A percentile compares a stretch with the other conserved stretches of the same genome.
Conservation (phyloP, 1,140 invertebrate genomes). For the Colletes gigas region DNA sequence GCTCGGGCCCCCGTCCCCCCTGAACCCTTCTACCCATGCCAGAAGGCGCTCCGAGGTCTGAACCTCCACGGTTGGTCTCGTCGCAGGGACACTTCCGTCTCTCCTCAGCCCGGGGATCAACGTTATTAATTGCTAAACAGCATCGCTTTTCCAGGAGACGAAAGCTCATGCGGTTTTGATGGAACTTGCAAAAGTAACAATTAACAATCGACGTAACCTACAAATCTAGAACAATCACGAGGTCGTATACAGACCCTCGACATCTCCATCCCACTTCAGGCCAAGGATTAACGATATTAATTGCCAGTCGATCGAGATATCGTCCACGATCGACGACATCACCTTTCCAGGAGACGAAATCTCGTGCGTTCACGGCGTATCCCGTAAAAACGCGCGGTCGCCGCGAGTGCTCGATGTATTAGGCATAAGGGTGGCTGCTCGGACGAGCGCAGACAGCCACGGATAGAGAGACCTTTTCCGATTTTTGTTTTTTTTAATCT, state of each 20-base stretch:
- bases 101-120: conserved; percentile 32
- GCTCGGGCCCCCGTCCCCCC: neutral
- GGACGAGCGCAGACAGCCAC: neutral
- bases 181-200: too few species aligned
- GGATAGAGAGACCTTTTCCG: neutral
- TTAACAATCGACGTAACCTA: too few species aligned
- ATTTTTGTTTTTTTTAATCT: neutral
- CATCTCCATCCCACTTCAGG: neutral
- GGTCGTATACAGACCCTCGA: too few species aligned
- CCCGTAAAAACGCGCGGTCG: conserved; percentile 43
- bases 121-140: conserved; percentile 58
- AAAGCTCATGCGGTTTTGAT: conserved; percentile 10
- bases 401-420: conserved; percentile 40
- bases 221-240: too few species aligned
- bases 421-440: conserved; percentile 37
- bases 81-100: neutral
- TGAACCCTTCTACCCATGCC: neutral
- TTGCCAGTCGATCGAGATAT: conserved; percentile 43
- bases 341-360: conserved; percentile 50
- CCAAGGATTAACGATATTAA: conserved; percentile 61
- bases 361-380: neutral
- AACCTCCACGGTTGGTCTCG: neutral
- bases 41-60: too few species aligned
- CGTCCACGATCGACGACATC: conserved; percentile 46
- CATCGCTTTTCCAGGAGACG: conserved; percentile 55